Conservation (phyloP, 2,113 vertebrate genomes). For the Clarias macrocephalus region DNA sequence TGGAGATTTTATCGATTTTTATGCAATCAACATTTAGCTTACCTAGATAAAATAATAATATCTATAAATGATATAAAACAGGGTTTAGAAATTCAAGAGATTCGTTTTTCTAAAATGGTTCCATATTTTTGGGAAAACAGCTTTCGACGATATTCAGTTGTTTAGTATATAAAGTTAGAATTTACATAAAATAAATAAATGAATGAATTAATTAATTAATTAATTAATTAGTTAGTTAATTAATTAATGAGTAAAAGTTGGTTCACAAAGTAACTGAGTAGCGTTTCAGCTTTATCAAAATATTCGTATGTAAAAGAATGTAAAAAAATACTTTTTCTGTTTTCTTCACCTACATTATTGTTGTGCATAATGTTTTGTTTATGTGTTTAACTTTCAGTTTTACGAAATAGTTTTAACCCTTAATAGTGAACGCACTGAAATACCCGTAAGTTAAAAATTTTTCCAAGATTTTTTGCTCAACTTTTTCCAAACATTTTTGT, state of each 20-base stretch:
- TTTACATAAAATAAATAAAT: background rate
- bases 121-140: background rate
- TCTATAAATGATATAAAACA: background rate
- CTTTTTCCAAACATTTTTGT: too few species aligned
- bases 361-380: too few species aligned
- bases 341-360: background rate
- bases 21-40: background rate
- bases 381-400: background rate
- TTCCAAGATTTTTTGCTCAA: too few species aligned
- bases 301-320: background rate
- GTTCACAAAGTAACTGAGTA: background rate
- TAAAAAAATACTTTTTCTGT: background rate
- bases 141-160: background rate
- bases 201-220: background rate
- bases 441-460: too few species aligned
- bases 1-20: background rate
- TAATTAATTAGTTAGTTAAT: too few species aligned
- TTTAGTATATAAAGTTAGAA: background rate
- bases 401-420: background rate
- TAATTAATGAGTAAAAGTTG: background rate
- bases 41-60: background rate
- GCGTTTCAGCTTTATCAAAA: background rate
- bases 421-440: too few species aligned
- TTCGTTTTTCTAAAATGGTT: background rate
- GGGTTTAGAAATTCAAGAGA: background rate